phyloP scores from a whole-genome alignment of 2,888 invertebrate species.

The Syrista parreyssii region DNA sequence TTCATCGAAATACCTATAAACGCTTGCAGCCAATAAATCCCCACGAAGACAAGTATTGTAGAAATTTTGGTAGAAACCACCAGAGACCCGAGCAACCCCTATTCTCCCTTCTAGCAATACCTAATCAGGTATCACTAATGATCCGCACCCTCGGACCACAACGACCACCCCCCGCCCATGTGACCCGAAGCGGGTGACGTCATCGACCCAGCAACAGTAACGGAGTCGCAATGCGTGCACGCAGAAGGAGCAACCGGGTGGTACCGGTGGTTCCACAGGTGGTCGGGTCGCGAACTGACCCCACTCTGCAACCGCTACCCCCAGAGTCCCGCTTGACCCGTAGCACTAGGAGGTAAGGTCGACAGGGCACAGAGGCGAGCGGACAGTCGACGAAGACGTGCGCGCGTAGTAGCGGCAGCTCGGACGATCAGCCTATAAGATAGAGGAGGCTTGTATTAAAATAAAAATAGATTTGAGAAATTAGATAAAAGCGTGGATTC shows the following conservation, averaged over 20 bases:
- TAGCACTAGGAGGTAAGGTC: not conserved
- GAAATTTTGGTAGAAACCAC: not conserved
- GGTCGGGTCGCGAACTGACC: conserved; percentile 61
- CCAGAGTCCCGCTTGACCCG: conserved; percentile 34
- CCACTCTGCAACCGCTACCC: conserved; percentile 37
- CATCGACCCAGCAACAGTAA: not conserved
- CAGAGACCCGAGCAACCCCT: not conserved
- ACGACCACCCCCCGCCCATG: not conserved
- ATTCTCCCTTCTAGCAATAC: not conserved
- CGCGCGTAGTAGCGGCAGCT: not conserved
- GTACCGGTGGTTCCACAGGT: conserved; percentile 36
- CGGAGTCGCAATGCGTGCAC: conserved; percentile 25
- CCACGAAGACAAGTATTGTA: not conserved
- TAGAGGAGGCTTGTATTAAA: not conserved
- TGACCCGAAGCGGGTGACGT: not conserved
- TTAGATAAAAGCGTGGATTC: not conserved
- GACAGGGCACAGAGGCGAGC: not conserved
- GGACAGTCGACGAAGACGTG: not conserved
- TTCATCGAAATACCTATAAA: not conserved
- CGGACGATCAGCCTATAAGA: not conserved
- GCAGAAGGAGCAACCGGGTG: conserved; percentile 44
- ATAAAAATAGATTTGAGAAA: not conserved
- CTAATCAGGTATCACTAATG: not conserved
- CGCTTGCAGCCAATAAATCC: not conserved
- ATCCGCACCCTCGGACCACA: not conserved